Conservation (phyloP, 1,140 invertebrate genomes). For the Penaeus chinensis region DNA sequence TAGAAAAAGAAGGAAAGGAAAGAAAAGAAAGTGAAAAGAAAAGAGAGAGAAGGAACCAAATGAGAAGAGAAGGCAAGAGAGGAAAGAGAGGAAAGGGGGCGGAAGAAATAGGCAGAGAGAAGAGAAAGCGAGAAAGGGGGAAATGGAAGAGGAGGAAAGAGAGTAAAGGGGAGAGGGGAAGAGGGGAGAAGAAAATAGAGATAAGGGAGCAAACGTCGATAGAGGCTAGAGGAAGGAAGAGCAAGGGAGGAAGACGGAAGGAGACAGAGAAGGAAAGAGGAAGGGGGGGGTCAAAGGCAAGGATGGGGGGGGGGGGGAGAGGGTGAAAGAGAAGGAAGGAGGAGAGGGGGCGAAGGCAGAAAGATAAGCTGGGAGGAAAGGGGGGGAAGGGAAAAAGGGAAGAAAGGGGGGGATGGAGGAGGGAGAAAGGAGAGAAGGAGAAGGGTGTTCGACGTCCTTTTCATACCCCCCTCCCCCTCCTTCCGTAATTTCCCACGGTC, state of each 20-base stretch:
- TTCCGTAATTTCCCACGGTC: too few species aligned
- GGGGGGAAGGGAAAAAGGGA: neutral
- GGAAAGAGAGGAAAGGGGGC: too few species aligned
- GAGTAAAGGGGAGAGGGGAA: neutral
- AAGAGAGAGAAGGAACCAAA: neutral
- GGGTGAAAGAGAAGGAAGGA: too few species aligned
- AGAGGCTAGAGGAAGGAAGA: neutral
- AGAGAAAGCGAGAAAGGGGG: neutral
- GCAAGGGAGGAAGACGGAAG: neutral
- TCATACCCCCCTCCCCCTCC: too few species aligned
- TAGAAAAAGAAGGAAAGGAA: too few species aligned
- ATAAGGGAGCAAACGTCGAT: neutral
- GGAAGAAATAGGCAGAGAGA: neutral
- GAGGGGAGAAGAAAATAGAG: neutral
- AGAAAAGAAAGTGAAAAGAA: too few species aligned
- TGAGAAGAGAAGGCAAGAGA: too few species aligned
- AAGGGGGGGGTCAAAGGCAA: neutral
- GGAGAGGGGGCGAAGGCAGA: neutral
- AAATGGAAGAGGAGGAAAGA: neutral
- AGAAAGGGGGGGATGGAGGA: neutral
- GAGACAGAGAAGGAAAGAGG: neutral
- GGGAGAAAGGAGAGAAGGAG: neutral
- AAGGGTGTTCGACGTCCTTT: neutral
- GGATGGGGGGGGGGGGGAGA: too few species aligned
- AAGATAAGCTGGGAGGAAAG: neutral